Percentiles rank a stretch among this genome's conserved stretches.
Conservation (phyloP, 1,140 invertebrate species). For the Macrosteles quadrilineatus region DNA sequence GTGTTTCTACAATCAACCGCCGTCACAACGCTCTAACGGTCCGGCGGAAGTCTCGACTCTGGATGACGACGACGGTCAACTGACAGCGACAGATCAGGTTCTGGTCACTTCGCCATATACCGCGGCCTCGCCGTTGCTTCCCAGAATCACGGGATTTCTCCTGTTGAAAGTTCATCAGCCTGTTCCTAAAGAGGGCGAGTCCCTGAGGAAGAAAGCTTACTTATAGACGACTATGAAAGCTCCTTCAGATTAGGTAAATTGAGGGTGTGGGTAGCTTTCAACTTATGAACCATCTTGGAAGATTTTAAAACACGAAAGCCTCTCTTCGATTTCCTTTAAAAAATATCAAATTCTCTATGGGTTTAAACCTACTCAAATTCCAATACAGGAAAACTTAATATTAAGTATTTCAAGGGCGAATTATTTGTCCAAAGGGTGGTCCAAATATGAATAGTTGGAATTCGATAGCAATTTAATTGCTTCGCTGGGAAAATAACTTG, state of each 20-base stretch:
- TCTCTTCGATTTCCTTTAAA: background rate
- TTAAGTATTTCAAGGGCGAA: no score
- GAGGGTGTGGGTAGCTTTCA: background rate
- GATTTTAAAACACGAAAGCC: background rate
- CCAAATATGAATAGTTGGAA: no score
- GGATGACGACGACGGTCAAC: background rate
- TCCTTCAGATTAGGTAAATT: no score
- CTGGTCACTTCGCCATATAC: slow-evolving; percentile 2
- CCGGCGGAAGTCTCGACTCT: background rate
- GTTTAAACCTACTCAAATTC: no score
- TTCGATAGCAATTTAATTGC: no score
- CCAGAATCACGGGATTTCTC: background rate
- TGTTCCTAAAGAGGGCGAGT: background rate
- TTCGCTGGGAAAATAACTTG: no score
- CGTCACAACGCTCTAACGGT: background rate
- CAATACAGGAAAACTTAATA: no score
- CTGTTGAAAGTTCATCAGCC: background rate
- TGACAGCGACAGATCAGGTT: background rate
- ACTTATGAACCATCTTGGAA: background rate
- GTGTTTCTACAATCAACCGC: no score
- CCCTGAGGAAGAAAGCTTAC: background rate
- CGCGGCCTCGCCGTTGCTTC: background rate
- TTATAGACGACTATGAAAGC: no score
- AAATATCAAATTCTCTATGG: background rate
- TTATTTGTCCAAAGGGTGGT: no score